Evolutionary conservation across 2,797 vertebrate species (phyloP), one percentile per base, ranked within the genome.

Genomic region (Clamator glandarius): DNA sequence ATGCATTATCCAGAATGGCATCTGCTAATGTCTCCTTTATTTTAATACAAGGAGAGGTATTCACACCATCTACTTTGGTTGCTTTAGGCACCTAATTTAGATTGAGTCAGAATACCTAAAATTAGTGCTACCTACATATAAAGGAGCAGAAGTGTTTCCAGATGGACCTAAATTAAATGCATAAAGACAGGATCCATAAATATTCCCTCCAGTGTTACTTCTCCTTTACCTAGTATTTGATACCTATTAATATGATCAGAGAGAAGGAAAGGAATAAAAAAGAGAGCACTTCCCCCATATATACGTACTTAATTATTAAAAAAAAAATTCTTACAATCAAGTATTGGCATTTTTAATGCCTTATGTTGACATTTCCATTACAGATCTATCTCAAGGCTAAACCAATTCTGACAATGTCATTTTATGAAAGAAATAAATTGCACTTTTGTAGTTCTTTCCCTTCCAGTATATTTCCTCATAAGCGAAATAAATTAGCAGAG

Each of bases 401-500:
- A 92, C 28, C 1, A 9, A 72, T 70, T 78, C 67, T 69, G 28
- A 90, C 83, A 95, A 92, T 44, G 59, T 58, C 35, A 75, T 61
- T 82, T 95, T 79, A 35, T 52, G 23, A 77, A 87, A 76, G 63
- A 87, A 79, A 89, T 62, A 70, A 91, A 87, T 67, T 73, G 67
- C 29, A 68, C n/a, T 83, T 91, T 52, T 35, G 44, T 57, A 92
- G 70, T 80, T 67, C 57, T 68, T 94, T 90, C 48, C 78, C 84
- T 92, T 78, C 5, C 44, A 89, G 91, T 15, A 5, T n/a, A 82
- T 77, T 95, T 95, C 78, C 80, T 86, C 61, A 66, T 68, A 75
- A 84, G 25, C 26, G 78, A 90, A 91, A 52, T 70, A 95, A 95
- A 94, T 84, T 91, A 86, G 84, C 55, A 62, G 50, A 79, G 91